Conservation (phyloP, 2,113 vertebrate genomes). For the Pipa parva region DNA sequence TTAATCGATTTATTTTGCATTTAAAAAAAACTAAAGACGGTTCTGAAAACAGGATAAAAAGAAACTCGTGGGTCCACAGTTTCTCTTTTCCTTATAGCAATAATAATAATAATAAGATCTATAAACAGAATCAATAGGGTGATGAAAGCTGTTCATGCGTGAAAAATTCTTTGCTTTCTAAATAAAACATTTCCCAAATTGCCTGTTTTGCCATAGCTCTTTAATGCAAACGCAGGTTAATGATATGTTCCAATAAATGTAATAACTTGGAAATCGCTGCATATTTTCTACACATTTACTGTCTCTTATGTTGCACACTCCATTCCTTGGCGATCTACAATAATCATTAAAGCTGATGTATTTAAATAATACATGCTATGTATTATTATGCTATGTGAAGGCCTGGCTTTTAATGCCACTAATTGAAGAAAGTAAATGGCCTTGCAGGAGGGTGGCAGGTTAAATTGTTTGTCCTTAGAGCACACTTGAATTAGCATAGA, state of each 20-base stretch:
- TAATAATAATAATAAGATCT: too few relatives aligned
- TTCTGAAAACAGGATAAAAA: too few relatives aligned
- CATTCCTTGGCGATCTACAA: constrained; percentile 11
- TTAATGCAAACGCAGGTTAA: neutral
- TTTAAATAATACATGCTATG: constrained; percentile 27
- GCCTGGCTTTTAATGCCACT: constrained; percentile 2
- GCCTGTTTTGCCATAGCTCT: neutral
- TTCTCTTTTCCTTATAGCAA: too few relatives aligned
- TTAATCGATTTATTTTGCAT: too few relatives aligned
- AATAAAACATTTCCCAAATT: too few relatives aligned
- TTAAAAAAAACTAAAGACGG: too few relatives aligned
- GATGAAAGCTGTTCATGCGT: too few relatives aligned
- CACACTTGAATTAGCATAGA: constrained; percentile 53
- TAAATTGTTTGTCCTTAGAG: constrained; percentile 48
- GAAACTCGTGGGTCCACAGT: too few relatives aligned
- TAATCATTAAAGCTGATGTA: constrained; percentile 17
- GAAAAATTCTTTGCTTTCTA: too few relatives aligned
- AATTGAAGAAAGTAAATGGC: constrained; percentile 54
- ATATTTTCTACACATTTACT: constrained; percentile 7
- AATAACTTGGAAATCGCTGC: constrained; percentile 10
- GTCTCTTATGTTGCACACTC: constrained; percentile 7
- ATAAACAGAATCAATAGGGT: too few relatives aligned
- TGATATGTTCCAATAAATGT: constrained; percentile 10
- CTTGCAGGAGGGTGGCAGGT: constrained; percentile 45
- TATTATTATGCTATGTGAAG: constrained; percentile 12